Base-by-base conservation (phyloP, 2,797 vertebrate species). In the Coregonus suidteri region DNA sequence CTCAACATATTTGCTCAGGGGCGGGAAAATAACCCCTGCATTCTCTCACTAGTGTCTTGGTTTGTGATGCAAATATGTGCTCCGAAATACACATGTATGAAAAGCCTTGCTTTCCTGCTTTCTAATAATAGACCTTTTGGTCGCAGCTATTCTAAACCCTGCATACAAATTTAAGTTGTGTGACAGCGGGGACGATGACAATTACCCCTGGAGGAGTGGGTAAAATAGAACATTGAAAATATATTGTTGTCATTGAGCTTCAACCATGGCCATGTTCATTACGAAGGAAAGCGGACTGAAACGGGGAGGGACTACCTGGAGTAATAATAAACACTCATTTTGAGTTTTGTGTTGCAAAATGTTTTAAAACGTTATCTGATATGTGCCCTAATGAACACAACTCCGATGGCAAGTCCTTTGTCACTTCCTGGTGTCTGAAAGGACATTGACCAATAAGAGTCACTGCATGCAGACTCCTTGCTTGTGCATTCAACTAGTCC, bases 21-120 rank as follows among this genome's bases (percentile, higher is more conserved):
- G 5, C 41, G 20, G 18, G 18, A 52, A 34, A 15, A 31, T 31
- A 15, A 34, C 4, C 31, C 11, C 20, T 64, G 59, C 30, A 15
- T 70, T 47, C n/a, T 70, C 16, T 37, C 16, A 25, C 51, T 7
- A 71, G 6, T 74, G 51, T 75, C 7, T 4, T 18, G 1, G 25
- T 77, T 72, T 77, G 73, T 76, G 78, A 78, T 76, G 71, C 72
- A 79, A 86, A 87, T 79, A n/a, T 77, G 11, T 59, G 14, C 82
- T 78, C 74, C 64, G 73, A 72, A 77, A 76, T 71, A 34, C 71
- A 25, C 25, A 5, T 4, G 15, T 18, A 41, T 75, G 30, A 5
- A 34, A 53, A 20, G 3, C 66, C 25, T 47, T 7, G 9, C 73
- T 25, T 25, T 25, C 25, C 25, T 25, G 25, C 25, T 82, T 82